These are phyloP conservation scores for Malurus melanocephalus DNA, from an alignment of 2,113 vertebrate species.

Conservation along the genomic window DNA sequence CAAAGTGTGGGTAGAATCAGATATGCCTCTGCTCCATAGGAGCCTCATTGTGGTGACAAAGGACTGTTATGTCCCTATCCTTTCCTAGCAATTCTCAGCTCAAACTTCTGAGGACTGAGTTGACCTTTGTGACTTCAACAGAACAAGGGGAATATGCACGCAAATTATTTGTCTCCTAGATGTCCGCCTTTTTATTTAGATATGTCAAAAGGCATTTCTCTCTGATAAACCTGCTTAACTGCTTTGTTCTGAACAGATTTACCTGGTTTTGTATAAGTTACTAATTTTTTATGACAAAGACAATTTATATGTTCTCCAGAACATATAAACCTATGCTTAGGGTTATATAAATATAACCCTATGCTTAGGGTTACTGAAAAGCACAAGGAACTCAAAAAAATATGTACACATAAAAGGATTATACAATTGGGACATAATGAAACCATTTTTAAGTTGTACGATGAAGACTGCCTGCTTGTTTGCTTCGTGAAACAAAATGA, in stretches of 20 bases:
- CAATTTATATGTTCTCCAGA: neutral
- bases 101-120: neutral
- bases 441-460: neutral
- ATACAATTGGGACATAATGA: neutral
- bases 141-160: neutral
- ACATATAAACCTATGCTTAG: neutral
- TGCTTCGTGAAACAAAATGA: neutral
- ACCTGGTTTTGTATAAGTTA: neutral
- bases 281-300: neutral
- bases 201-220: neutral
- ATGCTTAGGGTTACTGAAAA: neutral
- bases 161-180: neutral
- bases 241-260: neutral
- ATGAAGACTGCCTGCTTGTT: neutral
- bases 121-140: neutral
- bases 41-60: neutral
- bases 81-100: neutral
- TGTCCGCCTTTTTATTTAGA: neutral
- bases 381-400: neutral
- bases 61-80: accelerated
- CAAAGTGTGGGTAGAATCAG: neutral
- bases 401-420: neutral
- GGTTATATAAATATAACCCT: neutral
- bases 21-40: accelerated
- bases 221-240: neutral